Evolutionary conservation across 2,797 vertebrate species (phyloP).

Genomic region (Crax fasciolata): DNA sequence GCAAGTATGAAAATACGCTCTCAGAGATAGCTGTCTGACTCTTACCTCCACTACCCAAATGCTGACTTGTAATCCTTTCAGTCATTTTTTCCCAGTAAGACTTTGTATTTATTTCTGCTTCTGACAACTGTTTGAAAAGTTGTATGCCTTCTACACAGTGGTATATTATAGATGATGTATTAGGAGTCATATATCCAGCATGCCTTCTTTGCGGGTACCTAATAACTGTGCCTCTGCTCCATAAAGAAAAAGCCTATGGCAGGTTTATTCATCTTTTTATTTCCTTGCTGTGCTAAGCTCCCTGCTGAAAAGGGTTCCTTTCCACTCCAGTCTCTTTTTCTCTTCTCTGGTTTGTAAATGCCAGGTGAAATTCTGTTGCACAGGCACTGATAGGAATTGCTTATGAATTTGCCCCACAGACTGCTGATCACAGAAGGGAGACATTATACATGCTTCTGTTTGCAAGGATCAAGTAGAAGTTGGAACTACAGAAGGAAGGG

Average conservation of each 20-base stretch:
- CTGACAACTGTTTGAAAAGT: slow-evolving; percentile 69
- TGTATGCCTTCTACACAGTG: slow-evolving; percentile 49
- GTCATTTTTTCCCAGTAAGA: slow-evolving; percentile 62
- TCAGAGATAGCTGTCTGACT: not conserved
- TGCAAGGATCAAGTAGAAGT: slow-evolving; percentile 24
- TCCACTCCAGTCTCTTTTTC: slow-evolving; percentile 45
- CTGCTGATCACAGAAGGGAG: not conserved
- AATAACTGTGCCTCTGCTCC: slow-evolving; percentile 55
- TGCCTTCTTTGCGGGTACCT: slow-evolving; percentile 62
- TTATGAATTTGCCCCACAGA: not conserved
- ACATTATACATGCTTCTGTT: not conserved
- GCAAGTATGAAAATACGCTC: rapidly evolving
- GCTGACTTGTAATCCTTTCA: slow-evolving; percentile 40
- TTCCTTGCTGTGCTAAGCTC: slow-evolving; percentile 65
- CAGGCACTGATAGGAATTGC: not conserved
- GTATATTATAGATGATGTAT: slow-evolving; percentile 65
- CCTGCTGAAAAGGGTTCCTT: slow-evolving; percentile 13
- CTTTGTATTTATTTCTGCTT: slow-evolving; percentile 64
- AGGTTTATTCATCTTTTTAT: slow-evolving; percentile 77
- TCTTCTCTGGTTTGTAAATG: slow-evolving; percentile 66
- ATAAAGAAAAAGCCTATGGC: slow-evolving; percentile 71
- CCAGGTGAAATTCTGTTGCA: slow-evolving; percentile 46
- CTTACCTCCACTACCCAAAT: slow-evolving; percentile 27
- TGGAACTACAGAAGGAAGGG: not conserved
- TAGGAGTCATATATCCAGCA: slow-evolving; percentile 61